A percentile compares a stretch with the other conserved stretches of the same genome.
These are phyloP conservation scores for Phoebastria nigripes DNA, from an alignment of 2,797 vertebrate genomes.

Conservation along the genomic window DNA sequence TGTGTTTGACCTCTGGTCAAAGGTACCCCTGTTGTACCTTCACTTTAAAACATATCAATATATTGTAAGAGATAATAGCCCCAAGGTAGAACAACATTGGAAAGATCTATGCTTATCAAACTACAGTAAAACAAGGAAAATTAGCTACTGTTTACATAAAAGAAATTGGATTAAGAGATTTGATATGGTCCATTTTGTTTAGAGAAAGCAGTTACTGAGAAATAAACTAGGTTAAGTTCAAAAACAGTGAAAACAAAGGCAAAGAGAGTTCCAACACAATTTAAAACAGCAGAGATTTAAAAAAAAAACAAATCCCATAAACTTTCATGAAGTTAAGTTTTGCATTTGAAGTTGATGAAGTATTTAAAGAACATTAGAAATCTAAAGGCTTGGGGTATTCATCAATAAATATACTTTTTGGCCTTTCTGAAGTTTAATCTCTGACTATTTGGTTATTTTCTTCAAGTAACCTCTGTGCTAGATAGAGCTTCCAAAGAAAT, in stretches of 20 bases:
- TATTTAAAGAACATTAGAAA: not conserved
- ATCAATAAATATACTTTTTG: not conserved
- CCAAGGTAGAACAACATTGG: not conserved
- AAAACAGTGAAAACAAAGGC: not conserved
- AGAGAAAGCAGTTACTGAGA: not conserved
- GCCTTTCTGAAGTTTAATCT: not conserved
- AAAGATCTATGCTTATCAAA: not conserved
- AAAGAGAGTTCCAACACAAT: not conserved
- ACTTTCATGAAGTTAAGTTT: not conserved
- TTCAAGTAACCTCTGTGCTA: not conserved
- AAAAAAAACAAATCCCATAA: not conserved
- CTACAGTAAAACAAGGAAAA: not conserved
- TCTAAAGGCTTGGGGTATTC: fast-evolving
- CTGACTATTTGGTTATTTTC: not conserved
- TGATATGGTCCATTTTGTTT: not conserved
- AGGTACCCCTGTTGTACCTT: not conserved
- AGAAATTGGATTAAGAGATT: not conserved
- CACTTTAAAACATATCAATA: not conserved
- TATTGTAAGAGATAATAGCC: not conserved
- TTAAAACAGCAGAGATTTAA: not conserved
- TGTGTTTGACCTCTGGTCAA: not conserved
- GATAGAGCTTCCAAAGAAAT: not conserved
- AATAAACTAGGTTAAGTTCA: not conserved
- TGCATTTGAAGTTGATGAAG: not conserved
- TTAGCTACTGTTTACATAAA: not conserved